Evolutionary conservation across 2,797 vertebrate species (phyloP), one percentile per base, ranked within the genome.

Genomic region (Florisuga fusca): DNA sequence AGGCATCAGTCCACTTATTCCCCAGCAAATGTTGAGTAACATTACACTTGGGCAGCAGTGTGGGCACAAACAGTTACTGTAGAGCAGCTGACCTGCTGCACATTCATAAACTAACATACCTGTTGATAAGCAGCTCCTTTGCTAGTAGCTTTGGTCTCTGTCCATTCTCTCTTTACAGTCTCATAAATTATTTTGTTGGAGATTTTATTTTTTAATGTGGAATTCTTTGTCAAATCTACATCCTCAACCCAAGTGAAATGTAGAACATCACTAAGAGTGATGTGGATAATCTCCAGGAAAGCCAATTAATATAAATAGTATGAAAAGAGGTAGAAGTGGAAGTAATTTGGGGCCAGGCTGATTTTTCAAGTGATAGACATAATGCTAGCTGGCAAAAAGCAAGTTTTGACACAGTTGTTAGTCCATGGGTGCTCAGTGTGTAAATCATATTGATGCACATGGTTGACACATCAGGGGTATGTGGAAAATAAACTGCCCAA

Each of bases 401-500:
- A 86, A 75, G 21, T 88, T 96, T 83, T 93, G 78, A 92, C 73
- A 89, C 36, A 67, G 77, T 90, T 93, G 34, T 34, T 73, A 87
- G 79, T 87, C 74, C 1, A 43, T 81, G 77, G 76, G 61, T 83
- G 41, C 84, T 86, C 77, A 71, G 62, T 79, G 55, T 79, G 69
- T 91, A 79, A 84, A 91, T 90, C 45, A n/a, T 57, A 79, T 38
- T 77, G 90, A 91, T 92, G 55, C 74, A 87, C 79, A 55, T 45
- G 45, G 72, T 27, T 92, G 84, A 87, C 69, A 69, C 3, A 2
- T 64, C 59, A 76, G 79, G 66, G 48, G 67, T 87, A 92, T 62
- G 72, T 66, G 57, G 94, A 91, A 95, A 96, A 94, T 93, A 95
- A 95, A 90, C 91, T 96, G 58, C 61, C 68, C 83, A 84, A 22